A percentile compares a stretch with the other conserved stretches of the same genome.
Conservation (phyloP, 2,797 vertebrate genomes). For the Ficedula albicollis region DNA sequence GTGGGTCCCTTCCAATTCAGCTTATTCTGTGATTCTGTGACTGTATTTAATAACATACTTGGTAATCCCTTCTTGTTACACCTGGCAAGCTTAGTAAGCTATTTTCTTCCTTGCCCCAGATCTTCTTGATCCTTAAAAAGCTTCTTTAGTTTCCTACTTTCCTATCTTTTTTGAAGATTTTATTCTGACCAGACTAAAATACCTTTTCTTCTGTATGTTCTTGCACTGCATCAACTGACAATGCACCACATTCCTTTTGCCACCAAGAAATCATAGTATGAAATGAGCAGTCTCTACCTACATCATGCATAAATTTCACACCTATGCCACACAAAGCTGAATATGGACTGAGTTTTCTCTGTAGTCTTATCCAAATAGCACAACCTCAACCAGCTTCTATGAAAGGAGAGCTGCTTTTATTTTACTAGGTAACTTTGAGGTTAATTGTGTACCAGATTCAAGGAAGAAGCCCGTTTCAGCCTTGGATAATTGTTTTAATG, state of each 20-base stretch:
- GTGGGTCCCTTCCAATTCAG: neutral
- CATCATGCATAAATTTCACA: neutral
- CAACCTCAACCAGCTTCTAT: neutral
- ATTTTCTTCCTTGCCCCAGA: neutral
- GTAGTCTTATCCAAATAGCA: neutral
- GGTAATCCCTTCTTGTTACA: neutral
- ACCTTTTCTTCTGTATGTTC: neutral
- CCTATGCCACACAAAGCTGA: neutral
- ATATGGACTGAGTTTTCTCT: neutral
- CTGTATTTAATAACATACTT: neutral
- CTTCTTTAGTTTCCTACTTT: neutral
- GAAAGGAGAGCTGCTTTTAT: slow-evolving; percentile 7
- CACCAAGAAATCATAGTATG: neutral
- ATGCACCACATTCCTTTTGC: neutral
- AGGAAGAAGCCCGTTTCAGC: slow-evolving; percentile 25
- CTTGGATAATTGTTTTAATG: slow-evolving; percentile 41
- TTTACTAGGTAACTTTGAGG: slow-evolving; percentile 33
- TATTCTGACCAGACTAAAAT: neutral
- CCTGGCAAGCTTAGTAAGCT: neutral
- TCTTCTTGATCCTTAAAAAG: neutral
- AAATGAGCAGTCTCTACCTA: neutral
- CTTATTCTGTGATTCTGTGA: neutral
- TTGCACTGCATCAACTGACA: neutral
- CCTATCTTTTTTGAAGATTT: neutral
- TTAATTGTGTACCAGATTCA: slow-evolving; percentile 30